Percentiles rank a stretch among this genome's conserved stretches.
Conservation (phyloP, 2,888 invertebrate species). For the Xanthorhoe spadicearia region DNA sequence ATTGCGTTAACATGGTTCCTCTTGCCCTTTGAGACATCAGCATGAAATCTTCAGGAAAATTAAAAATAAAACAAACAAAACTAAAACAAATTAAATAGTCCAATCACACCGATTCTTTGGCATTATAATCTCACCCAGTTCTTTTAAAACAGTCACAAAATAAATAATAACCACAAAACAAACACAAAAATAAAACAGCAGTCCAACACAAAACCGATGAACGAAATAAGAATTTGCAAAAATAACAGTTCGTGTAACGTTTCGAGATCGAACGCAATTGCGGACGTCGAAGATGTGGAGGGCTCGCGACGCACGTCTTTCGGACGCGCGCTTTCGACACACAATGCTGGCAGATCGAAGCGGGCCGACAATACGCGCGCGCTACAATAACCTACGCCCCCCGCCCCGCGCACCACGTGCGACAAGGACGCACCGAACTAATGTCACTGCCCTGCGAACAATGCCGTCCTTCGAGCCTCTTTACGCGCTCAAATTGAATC, state of each 20-base stretch:
- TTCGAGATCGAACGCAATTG: constrained; percentile 68
- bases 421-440: constrained; percentile 83
- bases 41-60: constrained; percentile 58
- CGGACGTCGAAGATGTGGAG: constrained; percentile 48
- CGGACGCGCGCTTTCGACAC: constrained; percentile 70
- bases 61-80: constrained; percentile 53
- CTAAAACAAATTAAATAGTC: constrained; percentile 67
- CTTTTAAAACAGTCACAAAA: constrained; percentile 49
- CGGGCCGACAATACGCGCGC: constrained; percentile 83
- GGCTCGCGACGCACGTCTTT: constrained; percentile 68
- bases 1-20: constrained; percentile 80
- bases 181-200: constrained; percentile 59
- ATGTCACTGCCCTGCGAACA: constrained; percentile 84
- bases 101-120: constrained; percentile 77
- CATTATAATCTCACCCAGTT: constrained; percentile 65
- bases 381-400: constrained; percentile 82
- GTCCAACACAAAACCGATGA: constrained; percentile 61
- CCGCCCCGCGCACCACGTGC: constrained; percentile 73
- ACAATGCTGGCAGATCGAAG: constrained; percentile 85
- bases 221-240: constrained; percentile 55
- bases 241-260: constrained; percentile 59
- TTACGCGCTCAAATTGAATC: constrained; percentile 57
- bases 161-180: constrained; percentile 54
- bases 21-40: constrained; percentile 75
- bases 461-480: constrained; percentile 73